Base-by-base conservation (phyloP, 1,140 invertebrate genomes). In the Lordiphosa clarofinis region DNA sequence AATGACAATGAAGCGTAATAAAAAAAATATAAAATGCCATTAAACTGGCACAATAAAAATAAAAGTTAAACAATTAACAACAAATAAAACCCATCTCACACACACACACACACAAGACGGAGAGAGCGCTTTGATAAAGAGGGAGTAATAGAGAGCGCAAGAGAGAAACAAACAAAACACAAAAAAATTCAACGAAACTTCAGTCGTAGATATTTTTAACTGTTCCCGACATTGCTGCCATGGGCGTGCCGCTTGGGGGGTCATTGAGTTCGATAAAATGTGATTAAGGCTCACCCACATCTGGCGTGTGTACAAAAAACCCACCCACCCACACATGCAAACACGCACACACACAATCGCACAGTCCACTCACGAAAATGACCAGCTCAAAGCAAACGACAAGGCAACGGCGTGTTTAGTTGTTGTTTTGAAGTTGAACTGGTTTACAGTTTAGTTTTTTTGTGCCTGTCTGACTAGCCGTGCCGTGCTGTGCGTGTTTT, bases 391-490 rank as follows among this genome's bases (percentile, higher is more conserved):
- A 60, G 75, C 62, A 47, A 69, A 72, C 37, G 46, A 40, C 35
- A 66, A 60, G 36, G 40, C 49, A 48, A 65, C 69, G 52, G 56
- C 54, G 64, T 62, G 52, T 72, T 82, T 82, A 72, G 72, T 84
- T 84, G 72, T 76, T 76, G 65, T 69, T 70, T 82, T 82, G 78
- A 84, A 84, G 78, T 82, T 72, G 73, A 76, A 82, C 76, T 84
- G 76, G 78, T 84, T 82, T 82, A 72, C 76, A 84, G 76, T 82
- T 53, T 46, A 53, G 42, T 54, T 58, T 61, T 73, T 72, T 55
- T 37, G 31, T 54, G 60, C 47, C 48, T 28, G 62, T 63, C 52
- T 52, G 49, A 40, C 65, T 65, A 58, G 19, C 39, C 42, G 52
- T 62, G 5, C 57, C 12, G 61, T 64, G 44, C 57, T 49, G 79